Evolutionary conservation across 2,888 invertebrate genomes (phyloP).

Genomic region (Philopedon plagiatum): DNA sequence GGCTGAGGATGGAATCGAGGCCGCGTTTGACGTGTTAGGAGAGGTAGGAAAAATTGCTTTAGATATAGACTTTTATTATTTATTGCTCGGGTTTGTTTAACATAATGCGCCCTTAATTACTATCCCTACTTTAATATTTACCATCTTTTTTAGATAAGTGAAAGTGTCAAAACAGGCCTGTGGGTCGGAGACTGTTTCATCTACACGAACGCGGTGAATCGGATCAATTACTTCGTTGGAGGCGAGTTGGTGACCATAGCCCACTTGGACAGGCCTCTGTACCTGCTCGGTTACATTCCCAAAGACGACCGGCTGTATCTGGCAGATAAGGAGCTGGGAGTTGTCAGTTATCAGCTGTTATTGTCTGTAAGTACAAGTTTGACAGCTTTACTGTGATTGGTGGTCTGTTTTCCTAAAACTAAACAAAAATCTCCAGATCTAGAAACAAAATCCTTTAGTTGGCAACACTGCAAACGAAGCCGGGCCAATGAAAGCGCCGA

Average conservation of each 20-base stretch:
- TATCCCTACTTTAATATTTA: not conserved
- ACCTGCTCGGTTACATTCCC: constrained; percentile 94
- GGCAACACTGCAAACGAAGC: no score
- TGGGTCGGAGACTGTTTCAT: constrained; percentile 99
- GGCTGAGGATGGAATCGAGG: constrained; percentile 94
- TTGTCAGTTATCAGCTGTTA: constrained; percentile 94
- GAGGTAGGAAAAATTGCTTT: constrained; percentile 41
- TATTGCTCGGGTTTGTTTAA: no score
- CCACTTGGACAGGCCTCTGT: constrained; percentile 97
- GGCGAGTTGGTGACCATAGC: constrained; percentile 99
- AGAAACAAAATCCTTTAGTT: no score
- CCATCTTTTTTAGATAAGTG: constrained; percentile 75
- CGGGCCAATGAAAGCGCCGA: no score
- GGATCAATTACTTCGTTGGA: constrained; percentile 99
- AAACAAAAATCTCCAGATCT: no score
- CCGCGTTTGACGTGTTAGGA: constrained; percentile 97
- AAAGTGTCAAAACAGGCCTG: constrained; percentile 92
- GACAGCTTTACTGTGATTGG: no score
- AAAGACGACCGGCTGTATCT: constrained; percentile 96
- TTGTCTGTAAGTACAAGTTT: constrained; percentile 77
- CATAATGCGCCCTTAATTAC: not conserved
- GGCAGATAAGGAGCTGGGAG: constrained; percentile 97
- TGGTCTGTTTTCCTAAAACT: no score
- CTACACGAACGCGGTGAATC: constrained; percentile 97
- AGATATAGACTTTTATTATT: no score